Evolutionary conservation across 2,113 vertebrate species (phyloP).

Genomic region (Urocolius indicus): DNA sequence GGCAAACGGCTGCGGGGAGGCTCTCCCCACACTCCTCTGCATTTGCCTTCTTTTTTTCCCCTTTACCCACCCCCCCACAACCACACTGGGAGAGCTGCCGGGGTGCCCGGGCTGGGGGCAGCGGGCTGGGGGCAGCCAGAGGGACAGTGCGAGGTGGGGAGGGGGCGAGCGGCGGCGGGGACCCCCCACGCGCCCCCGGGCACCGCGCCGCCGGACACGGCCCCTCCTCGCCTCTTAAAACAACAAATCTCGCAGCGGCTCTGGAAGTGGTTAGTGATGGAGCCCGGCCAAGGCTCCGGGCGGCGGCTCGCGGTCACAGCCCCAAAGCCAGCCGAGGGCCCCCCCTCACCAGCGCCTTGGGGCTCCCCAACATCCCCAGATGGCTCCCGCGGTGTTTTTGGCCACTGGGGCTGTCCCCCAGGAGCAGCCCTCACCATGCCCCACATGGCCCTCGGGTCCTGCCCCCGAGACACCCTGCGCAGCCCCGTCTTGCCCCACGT

Average conservation of each 20-base stretch:
- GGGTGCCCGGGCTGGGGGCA: fast-evolving
- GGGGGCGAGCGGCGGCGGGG: neutral
- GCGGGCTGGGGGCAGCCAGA: fast-evolving
- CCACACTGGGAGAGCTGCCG: neutral
- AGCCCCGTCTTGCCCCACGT: fast-evolving
- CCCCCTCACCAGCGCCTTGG: neutral
- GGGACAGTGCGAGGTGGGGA: neutral
- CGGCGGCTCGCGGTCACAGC: neutral
- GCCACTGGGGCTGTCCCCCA: neutral
- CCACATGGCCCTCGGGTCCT: fast-evolving
- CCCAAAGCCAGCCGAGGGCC: neutral
- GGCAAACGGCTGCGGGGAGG: fast-evolving
- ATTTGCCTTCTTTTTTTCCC: neutral
- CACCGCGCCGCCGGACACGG: neutral
- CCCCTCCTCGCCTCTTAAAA: conserved; percentile 36
- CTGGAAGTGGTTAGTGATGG: conserved; percentile 51
- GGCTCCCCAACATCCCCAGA: neutral
- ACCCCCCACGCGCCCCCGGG: neutral
- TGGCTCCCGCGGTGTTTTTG: neutral
- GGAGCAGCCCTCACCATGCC: fast-evolving
- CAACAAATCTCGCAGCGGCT: neutral
- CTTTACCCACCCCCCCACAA: too few species aligned
- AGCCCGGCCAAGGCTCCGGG: conserved; percentile 12
- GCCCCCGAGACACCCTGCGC: neutral
- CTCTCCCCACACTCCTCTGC: neutral